These are phyloP conservation scores for Heterodera carotae DNA, from an alignment of 1,140 invertebrate genomes.

Conservation along the genomic window DNA sequence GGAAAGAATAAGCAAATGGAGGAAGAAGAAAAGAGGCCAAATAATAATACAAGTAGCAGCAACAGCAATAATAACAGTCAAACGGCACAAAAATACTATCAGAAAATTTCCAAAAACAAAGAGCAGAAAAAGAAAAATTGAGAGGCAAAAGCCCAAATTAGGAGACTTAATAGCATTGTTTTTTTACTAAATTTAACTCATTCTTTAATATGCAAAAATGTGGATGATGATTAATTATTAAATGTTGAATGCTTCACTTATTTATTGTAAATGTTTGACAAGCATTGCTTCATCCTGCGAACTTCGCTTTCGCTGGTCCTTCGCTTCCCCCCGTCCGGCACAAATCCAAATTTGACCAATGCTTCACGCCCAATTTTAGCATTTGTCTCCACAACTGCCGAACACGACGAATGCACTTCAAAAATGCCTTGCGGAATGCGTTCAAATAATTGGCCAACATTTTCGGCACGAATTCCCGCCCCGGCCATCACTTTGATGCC, in stretches of 20 bases:
- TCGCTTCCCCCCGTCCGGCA: not conserved
- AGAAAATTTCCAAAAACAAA: not conserved
- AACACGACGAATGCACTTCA: constrained; percentile 40
- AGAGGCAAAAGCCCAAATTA: not conserved
- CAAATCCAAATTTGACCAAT: constrained; percentile 22
- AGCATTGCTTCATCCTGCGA: not conserved
- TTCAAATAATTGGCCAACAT: constrained; percentile 26
- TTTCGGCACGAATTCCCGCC: constrained; percentile 31
- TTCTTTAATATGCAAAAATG: no score
- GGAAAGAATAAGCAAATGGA: not conserved
- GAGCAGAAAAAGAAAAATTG: not conserved
- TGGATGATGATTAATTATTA: no score
- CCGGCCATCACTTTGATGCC: constrained; percentile 37
- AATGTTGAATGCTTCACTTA: no score
- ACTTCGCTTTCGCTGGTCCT: not conserved
- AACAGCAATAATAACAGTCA: not conserved
- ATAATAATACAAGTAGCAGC: not conserved
- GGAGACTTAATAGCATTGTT: not conserved
- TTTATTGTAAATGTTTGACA: no score
- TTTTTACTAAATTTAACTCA: not conserved
- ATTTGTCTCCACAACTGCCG: constrained; percentile 8
- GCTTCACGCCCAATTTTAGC: not conserved
- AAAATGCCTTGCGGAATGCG: not conserved
- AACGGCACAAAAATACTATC: not conserved
- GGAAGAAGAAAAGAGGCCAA: not conserved